phyloP scores from a whole-genome alignment of 2,888 invertebrate species.

The Malacosoma neustria region DNA sequence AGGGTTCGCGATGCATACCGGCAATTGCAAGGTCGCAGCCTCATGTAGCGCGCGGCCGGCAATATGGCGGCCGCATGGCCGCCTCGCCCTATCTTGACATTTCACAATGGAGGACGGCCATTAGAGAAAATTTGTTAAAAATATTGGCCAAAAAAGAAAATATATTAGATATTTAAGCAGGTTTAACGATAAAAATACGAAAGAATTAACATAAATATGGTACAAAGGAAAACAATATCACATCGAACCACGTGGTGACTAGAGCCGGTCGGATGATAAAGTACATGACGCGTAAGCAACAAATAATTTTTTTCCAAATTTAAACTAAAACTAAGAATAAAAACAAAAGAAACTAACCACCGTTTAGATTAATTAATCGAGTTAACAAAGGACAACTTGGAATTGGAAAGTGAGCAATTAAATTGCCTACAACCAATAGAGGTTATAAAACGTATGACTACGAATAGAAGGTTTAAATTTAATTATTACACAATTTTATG shows the following conservation, averaged over 20 bases:
- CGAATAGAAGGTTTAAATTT: no score
- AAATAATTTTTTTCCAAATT: slow-evolving; percentile 28
- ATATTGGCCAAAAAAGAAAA: no score
- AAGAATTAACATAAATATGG: slow-evolving; percentile 1
- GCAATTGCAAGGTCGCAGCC: slow-evolving; percentile 60
- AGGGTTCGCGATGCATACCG: slow-evolving; percentile 32
- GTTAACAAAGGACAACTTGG: no score
- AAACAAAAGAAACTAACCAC: slow-evolving; percentile 22
- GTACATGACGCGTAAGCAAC: slow-evolving; percentile 71
- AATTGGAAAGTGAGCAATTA: no score
- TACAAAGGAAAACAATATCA: slow-evolving; percentile 31
- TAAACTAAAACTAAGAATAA: slow-evolving; percentile 6
- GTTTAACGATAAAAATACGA: no score
- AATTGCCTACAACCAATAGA: no score
- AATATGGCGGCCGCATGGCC: slow-evolving; percentile 74
- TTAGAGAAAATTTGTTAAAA: slow-evolving; percentile 27
- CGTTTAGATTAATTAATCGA: no score
- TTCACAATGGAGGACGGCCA: slow-evolving; percentile 68
- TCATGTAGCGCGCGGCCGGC: slow-evolving; percentile 64
- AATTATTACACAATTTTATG: slow-evolving; percentile 10
- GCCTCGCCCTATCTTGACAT: slow-evolving; percentile 74
- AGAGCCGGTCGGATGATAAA: slow-evolving; percentile 48
- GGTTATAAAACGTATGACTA: no score
- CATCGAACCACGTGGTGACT: slow-evolving; percentile 64
- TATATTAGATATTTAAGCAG: no score